Percentiles rank a stretch among this genome's conserved stretches.
These are phyloP conservation scores for Rhadinocentrus ornatus DNA, from an alignment of 2,797 vertebrate genomes.

Conservation along the genomic window DNA sequence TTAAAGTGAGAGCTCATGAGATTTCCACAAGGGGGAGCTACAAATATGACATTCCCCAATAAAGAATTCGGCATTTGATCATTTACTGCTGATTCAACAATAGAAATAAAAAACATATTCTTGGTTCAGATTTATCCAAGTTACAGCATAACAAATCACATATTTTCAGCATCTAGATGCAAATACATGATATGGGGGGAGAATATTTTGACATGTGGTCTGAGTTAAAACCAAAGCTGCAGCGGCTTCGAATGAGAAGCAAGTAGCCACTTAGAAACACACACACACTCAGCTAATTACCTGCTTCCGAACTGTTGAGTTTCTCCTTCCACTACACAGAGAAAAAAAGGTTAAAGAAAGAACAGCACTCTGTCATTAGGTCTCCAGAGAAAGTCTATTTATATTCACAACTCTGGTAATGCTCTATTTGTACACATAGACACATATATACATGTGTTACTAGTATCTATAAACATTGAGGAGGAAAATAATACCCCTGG, in stretches of 20 bases:
- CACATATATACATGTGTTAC: slow-evolving; percentile 57
- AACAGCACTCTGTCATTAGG: slow-evolving; percentile 72
- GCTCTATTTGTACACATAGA: slow-evolving; percentile 67
- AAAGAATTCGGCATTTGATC: slow-evolving; percentile 12
- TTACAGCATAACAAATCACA: neutral
- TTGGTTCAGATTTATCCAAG: neutral
- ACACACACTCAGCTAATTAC: slow-evolving; percentile 82
- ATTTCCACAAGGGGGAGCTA: slow-evolving; percentile 70
- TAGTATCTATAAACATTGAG: slow-evolving; percentile 62
- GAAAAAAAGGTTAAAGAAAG: slow-evolving; percentile 44
- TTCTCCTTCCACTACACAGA: slow-evolving; percentile 84
- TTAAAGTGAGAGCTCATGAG: neutral
- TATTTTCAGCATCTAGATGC: neutral
- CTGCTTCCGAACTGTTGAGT: slow-evolving; percentile 93
- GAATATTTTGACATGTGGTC: slow-evolving; percentile 26
- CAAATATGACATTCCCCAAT: slow-evolving; percentile 30
- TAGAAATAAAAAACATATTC: neutral
- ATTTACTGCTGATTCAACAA: neutral
- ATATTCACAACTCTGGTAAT: slow-evolving; percentile 65
- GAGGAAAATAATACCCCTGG: slow-evolving; percentile 55
- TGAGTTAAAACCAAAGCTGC: slow-evolving; percentile 37
- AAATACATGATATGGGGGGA: neutral
- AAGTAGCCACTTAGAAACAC: slow-evolving; percentile 30
- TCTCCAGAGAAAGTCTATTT: slow-evolving; percentile 72
- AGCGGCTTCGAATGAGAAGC: slow-evolving; percentile 15